Conservation (phyloP, 1,140 invertebrate genomes). For the Arion vulgaris region DNA sequence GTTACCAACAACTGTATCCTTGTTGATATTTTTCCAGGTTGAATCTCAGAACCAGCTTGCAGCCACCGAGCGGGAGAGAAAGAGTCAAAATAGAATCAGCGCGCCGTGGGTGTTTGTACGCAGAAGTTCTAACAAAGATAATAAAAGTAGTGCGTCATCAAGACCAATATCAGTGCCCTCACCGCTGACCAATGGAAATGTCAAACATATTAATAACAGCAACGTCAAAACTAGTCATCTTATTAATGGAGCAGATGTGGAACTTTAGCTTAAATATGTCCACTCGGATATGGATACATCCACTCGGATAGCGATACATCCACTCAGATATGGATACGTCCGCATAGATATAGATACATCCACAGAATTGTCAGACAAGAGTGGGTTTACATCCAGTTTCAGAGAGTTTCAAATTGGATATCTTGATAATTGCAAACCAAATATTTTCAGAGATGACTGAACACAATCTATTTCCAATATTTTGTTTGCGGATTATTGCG, state of each 20-base stretch:
- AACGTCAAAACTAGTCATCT: not conserved
- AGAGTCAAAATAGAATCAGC: slow-evolving; percentile 17
- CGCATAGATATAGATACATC: too few species aligned
- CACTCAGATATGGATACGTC: too few species aligned
- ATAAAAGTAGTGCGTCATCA: not conserved
- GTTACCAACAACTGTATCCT: too few species aligned
- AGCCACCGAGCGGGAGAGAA: slow-evolving; percentile 29
- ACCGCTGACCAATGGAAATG: slow-evolving; percentile 18
- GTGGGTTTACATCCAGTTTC: too few species aligned
- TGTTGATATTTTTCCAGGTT: not conserved
- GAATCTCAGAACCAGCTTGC: slow-evolving; percentile 8
- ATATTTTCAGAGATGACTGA: too few species aligned
- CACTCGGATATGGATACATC: too few species aligned
- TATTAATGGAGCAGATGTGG: slow-evolving; percentile 23
- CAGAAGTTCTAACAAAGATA: slow-evolving; percentile 24
- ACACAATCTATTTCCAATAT: too few species aligned
- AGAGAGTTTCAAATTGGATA: too few species aligned
- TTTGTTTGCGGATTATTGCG: too few species aligned
- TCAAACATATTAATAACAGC: not conserved
- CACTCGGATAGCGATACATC: too few species aligned
- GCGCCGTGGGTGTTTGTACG: slow-evolving; percentile 36
- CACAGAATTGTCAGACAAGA: too few species aligned
- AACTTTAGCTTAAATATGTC: not conserved
- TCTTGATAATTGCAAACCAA: too few species aligned
- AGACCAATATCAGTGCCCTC: slow-evolving; percentile 2